Evolutionary conservation across 1,140 invertebrate species (phyloP).

Genomic region (Euwallacea fornicatus): DNA sequence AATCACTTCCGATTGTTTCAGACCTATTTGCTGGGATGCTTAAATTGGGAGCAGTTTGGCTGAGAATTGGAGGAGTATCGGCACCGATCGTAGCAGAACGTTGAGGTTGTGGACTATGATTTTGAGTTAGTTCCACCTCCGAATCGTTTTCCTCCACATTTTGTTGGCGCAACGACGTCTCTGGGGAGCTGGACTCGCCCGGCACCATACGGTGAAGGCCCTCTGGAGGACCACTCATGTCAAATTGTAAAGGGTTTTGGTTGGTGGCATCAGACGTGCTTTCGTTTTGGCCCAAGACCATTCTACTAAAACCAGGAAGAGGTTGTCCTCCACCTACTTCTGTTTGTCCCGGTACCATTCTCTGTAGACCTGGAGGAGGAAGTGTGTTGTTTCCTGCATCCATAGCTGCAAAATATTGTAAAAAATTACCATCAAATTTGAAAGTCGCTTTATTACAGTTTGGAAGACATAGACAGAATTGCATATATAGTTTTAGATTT

Average conservation of each 20-base stretch:
- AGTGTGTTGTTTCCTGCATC: slow-evolving; percentile 49
- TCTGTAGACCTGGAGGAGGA: slow-evolving; percentile 63
- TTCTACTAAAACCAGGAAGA: slow-evolving; percentile 54
- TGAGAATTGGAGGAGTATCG: slow-evolving; percentile 47
- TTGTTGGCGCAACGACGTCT: slow-evolving; percentile 39
- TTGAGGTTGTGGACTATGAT: slow-evolving; percentile 31
- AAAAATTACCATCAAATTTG: slow-evolving; percentile 7
- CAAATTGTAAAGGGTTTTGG: slow-evolving; percentile 30
- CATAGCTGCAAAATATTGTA: background rate
- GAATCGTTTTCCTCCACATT: slow-evolving; percentile 46
- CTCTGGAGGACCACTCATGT: slow-evolving; percentile 56
- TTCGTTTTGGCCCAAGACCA: slow-evolving; percentile 53
- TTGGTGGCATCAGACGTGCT: background rate
- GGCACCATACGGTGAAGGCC: slow-evolving; percentile 62
- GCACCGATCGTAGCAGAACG: slow-evolving; percentile 51
- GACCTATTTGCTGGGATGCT: slow-evolving; percentile 37
- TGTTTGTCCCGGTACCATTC: slow-evolving; percentile 64
- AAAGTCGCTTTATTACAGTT: background rate
- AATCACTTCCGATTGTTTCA: slow-evolving; percentile 41
- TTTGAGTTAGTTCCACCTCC: slow-evolving; percentile 43
- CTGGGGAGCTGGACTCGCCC: slow-evolving; percentile 55
- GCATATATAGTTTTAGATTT: background rate
- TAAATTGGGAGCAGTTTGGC: slow-evolving; percentile 22
- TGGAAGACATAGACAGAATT: background rate
- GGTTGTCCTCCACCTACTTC: slow-evolving; percentile 51